Evolutionary conservation across 2,888 invertebrate species (phyloP).

Genomic region (Himalopsyche kuldschensis): DNA sequence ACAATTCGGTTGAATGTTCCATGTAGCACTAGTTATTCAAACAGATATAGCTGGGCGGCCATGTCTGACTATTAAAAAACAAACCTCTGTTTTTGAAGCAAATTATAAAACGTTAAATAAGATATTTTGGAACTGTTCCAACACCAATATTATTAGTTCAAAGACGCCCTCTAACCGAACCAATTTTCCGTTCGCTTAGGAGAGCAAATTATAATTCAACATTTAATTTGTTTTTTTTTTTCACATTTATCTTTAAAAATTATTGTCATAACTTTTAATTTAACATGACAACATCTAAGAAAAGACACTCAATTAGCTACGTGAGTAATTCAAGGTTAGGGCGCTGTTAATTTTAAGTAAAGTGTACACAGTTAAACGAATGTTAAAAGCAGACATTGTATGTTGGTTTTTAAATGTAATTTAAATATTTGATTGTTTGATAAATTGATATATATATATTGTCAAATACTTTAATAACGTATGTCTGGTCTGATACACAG

Average conservation of each 20-base stretch:
- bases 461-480: too few relatives aligned
- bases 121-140: neutral
- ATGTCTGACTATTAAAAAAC: neutral
- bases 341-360: neutral
- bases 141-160: neutral
- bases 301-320: neutral
- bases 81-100: neutral
- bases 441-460: too few relatives aligned
- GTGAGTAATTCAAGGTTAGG: neutral
- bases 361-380: neutral
- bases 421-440: too few relatives aligned
- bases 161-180: neutral
- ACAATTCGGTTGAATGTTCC: neutral
- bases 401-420: too few relatives aligned
- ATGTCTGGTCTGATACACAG: too few relatives aligned
- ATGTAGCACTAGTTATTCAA: neutral
- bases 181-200: neutral
- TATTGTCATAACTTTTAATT: neutral
- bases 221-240: neutral
- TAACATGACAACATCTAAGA: neutral
- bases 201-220: neutral
- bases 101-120: neutral
- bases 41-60: neutral
- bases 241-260: neutral
- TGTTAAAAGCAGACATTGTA: neutral